Conservation (phyloP, 2,888 invertebrate species). For the Papilio demoleus region DNA sequence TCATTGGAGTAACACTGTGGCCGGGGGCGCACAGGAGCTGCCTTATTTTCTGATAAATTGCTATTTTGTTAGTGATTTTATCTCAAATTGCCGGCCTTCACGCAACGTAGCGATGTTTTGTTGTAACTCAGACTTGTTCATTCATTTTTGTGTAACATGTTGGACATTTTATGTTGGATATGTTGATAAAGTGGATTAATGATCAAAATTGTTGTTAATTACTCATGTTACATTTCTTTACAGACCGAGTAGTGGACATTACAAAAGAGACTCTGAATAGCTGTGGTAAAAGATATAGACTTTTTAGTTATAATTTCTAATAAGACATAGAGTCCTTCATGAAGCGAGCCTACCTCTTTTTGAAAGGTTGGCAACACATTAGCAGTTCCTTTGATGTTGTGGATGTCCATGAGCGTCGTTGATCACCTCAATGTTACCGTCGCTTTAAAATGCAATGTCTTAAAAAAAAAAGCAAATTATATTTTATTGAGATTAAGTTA, state of each 20-base stretch:
- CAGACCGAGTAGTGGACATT: not conserved
- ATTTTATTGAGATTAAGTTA: no score
- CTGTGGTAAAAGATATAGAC: no score
- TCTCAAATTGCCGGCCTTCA: conserved; percentile 34
- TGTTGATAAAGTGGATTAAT: conserved; percentile 28
- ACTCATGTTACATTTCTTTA: not conserved
- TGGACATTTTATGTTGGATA: conserved; percentile 3
- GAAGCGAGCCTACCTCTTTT: no score
- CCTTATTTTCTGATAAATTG: conserved; percentile 41
- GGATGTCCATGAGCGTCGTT: no score
- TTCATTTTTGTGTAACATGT: not conserved
- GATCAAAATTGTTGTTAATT: not conserved
- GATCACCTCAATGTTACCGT: no score
- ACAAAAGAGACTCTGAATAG: no score
- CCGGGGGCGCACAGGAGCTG: conserved; percentile 42
- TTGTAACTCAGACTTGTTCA: conserved; percentile 7
- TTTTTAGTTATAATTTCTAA: no score
- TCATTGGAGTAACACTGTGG: conserved; percentile 41
- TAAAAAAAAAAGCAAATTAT: no score
- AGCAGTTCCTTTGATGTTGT: no score
- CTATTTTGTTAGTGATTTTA: conserved; percentile 41
- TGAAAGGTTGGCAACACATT: no score
- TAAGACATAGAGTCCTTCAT: no score
- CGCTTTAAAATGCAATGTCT: no score
- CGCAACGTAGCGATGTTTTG: conserved; percentile 23